A percentile compares a stretch with the other conserved stretches of the same genome.
Evolutionary conservation across 2,113 vertebrate species (phyloP).

Genomic region (Pangasianodon hypophthalmus): DNA sequence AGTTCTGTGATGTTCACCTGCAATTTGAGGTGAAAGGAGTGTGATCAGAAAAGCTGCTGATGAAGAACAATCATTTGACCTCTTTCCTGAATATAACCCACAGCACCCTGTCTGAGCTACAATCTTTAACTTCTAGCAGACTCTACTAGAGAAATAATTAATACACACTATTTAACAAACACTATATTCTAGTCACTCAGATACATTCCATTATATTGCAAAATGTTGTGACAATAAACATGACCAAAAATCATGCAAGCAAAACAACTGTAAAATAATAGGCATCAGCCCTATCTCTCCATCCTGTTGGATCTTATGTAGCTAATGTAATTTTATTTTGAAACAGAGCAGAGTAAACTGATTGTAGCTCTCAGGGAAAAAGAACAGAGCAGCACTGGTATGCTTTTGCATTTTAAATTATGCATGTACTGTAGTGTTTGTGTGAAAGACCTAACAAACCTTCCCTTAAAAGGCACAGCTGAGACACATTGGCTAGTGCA

Average conservation of each 20-base stretch:
- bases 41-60: background rate
- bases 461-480: background rate
- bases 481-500: background rate
- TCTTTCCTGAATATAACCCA: background rate
- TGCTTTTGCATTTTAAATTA: conserved; percentile 15
- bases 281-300: background rate
- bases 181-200: background rate
- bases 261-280: background rate
- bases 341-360: background rate
- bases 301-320: background rate
- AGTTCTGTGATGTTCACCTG: background rate
- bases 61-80: background rate
- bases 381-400: background rate
- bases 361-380: background rate
- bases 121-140: background rate
- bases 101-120: background rate
- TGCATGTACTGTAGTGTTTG: background rate
- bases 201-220: background rate
- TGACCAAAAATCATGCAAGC: background rate
- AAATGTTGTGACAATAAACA: background rate
- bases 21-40: background rate
- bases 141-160: background rate
- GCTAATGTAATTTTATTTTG: background rate
- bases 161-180: background rate
- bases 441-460: background rate